phyloP scores from a whole-genome alignment of 2,113 vertebrate species.

The Ceyx margarethae region DNA sequence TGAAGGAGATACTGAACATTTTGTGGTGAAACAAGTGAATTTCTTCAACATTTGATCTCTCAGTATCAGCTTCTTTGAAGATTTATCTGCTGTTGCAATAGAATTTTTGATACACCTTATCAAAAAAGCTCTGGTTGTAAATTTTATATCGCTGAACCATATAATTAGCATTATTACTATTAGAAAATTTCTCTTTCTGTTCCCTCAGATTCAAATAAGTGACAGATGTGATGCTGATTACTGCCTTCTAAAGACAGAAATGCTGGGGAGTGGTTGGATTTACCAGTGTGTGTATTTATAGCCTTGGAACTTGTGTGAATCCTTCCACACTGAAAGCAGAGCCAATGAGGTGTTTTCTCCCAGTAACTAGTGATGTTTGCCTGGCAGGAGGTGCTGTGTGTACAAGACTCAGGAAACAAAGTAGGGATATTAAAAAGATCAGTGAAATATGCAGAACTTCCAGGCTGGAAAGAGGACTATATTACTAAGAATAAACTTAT shows the following conservation, averaged over 20 bases:
- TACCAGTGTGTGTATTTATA: background rate
- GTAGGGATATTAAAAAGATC: background rate
- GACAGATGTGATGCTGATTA: background rate
- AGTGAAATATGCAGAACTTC: background rate
- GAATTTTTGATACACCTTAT: background rate
- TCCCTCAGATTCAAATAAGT: background rate
- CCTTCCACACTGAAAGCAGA: background rate
- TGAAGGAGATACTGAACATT: background rate
- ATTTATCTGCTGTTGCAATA: background rate
- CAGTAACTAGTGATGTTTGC: background rate
- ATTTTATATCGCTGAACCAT: background rate
- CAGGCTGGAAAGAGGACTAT: background rate
- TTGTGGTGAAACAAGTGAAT: background rate
- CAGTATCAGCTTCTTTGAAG: background rate
- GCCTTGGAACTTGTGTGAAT: background rate
- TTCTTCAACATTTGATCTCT: background rate
- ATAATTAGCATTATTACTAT: background rate
- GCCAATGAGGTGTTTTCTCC: background rate
- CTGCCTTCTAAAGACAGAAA: background rate
- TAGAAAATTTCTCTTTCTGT: background rate
- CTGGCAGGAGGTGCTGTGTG: background rate
- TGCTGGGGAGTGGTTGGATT: background rate
- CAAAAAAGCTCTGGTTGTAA: background rate
- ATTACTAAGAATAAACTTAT: background rate
- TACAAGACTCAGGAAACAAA: background rate